Evolutionary conservation across 2,888 invertebrate species (phyloP), one percentile per base, ranked within the genome.

Genomic region (Pasiphila rectangulata): DNA sequence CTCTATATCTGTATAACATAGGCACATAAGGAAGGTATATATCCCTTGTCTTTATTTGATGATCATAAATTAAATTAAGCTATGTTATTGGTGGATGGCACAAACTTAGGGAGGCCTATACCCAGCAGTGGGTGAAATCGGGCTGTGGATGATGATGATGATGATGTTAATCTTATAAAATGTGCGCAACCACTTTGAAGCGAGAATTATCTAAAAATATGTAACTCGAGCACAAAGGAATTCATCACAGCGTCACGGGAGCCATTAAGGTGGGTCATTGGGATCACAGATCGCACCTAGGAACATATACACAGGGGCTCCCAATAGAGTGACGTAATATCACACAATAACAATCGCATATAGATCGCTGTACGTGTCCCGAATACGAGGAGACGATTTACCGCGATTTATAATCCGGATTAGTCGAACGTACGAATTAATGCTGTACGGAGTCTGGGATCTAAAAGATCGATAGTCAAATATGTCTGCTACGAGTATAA

Each of bases 301-400:
- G 4, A 1, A 2, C 20, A 4, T 20, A 27, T 13, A 21, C 7
- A 21, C 3, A 21, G 21, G 21, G 7, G 21, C 12, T 32, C 17
- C 37, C 27, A 32, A 17, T 6, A 10, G 3, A 32, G 16, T 24
- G 23, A 27, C 37, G 36, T 44, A 44, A 46, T 34, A 53, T 37
- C 49, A 43, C 46, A 53, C 29, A 56, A 64, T 65, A 59, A 70
- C 70, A 69, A 65, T 67, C 56, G 69, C 69, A 70, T 69, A 75
- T 66, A 68, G 63, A 68, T 54, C 59, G 50, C 47, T 57, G 72
- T 66, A 70, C 79, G 80, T 80, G 79, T 69, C 67, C 57, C 54
- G 73, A 73, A 75, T 77, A 69, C 72, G 68, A 61, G 63, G 61
- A 62, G 57, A 53, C 64, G 72, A 64, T 73, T 78, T 76, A 75